Percentiles rank a stretch among this genome's conserved stretches.
Evolutionary conservation across 2,113 vertebrate species (phyloP).

Genomic region (Tragelaphus imberbis): DNA sequence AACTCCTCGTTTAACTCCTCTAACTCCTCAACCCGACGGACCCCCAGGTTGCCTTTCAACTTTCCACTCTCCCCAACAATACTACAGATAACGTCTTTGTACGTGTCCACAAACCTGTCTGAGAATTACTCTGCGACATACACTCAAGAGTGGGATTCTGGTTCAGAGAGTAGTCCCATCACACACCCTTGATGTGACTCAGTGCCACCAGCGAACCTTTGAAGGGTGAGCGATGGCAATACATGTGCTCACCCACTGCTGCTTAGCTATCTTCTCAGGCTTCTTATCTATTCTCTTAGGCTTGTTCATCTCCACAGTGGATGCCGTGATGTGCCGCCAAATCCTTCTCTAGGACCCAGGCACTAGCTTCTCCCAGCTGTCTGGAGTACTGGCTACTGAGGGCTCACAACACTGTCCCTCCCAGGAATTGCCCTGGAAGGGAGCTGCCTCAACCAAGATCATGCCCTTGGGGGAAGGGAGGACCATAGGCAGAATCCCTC

Average conservation of each 20-base stretch:
- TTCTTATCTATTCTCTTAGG: background rate
- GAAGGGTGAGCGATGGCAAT: background rate
- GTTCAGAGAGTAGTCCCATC: background rate
- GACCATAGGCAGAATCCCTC: background rate
- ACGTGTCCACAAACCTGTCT: background rate
- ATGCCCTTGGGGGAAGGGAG: background rate
- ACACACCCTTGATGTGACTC: background rate
- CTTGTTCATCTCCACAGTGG: background rate
- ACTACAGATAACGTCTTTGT: background rate
- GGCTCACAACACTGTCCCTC: background rate
- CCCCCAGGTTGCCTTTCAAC: background rate
- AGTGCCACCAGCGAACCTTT: background rate
- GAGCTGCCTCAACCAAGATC: background rate
- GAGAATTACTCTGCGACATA: background rate
- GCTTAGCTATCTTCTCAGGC: background rate
- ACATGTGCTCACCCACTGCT: background rate
- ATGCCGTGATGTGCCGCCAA: background rate
- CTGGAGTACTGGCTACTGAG: background rate
- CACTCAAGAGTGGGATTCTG: background rate
- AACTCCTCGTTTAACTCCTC: background rate
- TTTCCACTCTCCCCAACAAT: background rate
- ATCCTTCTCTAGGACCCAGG: background rate
- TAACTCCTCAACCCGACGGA: background rate
- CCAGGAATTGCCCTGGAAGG: background rate
- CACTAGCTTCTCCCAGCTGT: background rate